Evolutionary conservation across 2,113 vertebrate species (phyloP).

Genomic region (Eretmodus cyanostictus): DNA sequence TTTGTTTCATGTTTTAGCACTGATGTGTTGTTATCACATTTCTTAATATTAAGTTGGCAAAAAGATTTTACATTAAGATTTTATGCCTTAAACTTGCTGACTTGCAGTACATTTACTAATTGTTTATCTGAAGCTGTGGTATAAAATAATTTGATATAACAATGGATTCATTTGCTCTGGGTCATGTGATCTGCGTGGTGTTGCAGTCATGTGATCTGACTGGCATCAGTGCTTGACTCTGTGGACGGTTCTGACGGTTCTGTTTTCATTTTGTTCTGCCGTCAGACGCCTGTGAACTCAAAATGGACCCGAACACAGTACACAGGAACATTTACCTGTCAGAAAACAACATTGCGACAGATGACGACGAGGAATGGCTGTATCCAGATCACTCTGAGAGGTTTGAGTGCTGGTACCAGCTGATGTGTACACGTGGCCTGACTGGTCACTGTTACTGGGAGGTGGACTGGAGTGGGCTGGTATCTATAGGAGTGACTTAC

Average conservation of each 20-base stretch:
- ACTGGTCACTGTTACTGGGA: background rate
- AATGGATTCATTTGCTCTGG: background rate
- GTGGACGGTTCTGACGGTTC: background rate
- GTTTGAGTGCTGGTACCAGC: background rate
- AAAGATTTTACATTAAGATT: background rate
- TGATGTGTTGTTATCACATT: background rate
- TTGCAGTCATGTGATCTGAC: background rate
- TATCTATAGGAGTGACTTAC: background rate
- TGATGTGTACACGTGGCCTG: background rate
- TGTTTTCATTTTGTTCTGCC: background rate
- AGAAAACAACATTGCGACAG: background rate
- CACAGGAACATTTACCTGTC: background rate
- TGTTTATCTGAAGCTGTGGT: background rate
- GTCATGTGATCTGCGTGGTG: background rate
- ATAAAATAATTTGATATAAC: background rate
- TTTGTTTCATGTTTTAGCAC: background rate
- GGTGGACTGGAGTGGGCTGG: background rate
- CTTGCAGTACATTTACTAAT: background rate
- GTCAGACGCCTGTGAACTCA: background rate
- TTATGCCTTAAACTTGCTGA: background rate
- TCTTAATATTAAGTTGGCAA: background rate
- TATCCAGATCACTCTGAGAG: background rate
- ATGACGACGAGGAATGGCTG: background rate
- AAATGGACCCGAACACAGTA: background rate
- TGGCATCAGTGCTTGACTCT: rapidly evolving